These are phyloP conservation scores for Caenorhabditis inopinata DNA, from an alignment of 1,140 invertebrate genomes.

Conservation along the genomic window DNA sequence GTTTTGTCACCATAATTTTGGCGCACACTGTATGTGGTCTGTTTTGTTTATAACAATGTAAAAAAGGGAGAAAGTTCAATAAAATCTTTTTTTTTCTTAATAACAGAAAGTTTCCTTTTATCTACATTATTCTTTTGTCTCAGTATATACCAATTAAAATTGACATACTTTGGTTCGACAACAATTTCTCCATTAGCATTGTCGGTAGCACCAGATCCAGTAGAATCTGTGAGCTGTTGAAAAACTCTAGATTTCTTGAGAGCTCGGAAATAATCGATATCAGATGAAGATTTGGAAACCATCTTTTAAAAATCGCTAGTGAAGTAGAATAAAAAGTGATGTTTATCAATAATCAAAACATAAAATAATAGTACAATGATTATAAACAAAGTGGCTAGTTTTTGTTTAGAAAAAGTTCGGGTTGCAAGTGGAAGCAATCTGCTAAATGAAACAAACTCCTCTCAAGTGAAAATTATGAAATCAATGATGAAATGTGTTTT, in stretches of 20 bases:
- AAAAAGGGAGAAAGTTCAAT: too few relatives aligned
- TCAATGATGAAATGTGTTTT: too few relatives aligned
- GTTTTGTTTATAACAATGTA: too few relatives aligned
- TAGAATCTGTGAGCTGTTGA: neutral
- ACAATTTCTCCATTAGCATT: neutral
- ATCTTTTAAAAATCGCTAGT: too few relatives aligned
- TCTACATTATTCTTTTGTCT: neutral
- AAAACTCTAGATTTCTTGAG: neutral
- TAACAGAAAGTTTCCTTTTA: neutral
- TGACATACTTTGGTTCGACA: neutral
- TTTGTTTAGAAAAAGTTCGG: constrained; percentile 9
- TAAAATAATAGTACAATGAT: neutral
- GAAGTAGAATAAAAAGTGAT: neutral
- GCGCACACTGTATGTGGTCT: too few relatives aligned
- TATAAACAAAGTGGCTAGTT: neutral
- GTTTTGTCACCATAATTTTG: too few relatives aligned
- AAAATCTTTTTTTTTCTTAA: neutral
- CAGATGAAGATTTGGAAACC: neutral
- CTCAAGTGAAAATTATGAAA: too few relatives aligned
- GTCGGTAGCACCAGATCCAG: neutral
- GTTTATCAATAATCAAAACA: neutral
- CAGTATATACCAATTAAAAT: neutral
- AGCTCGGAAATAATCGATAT: neutral
- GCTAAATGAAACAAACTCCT: too few relatives aligned
- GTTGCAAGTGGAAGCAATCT: neutral